Evolutionary conservation across 2,888 invertebrate genomes (phyloP).

Genomic region (Morpho achilles): DNA sequence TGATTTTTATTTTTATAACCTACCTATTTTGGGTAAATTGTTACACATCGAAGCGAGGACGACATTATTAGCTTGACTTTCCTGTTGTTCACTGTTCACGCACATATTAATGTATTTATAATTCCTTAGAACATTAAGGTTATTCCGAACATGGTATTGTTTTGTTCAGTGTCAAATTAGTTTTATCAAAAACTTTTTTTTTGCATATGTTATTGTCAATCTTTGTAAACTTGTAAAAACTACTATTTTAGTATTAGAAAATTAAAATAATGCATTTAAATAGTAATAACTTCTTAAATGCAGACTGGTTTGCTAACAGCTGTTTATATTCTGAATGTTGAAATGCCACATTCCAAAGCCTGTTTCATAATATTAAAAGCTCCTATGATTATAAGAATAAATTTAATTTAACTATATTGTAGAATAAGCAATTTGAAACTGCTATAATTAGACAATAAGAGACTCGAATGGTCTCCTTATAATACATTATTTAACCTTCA

Average conservation of each 20-base stretch:
- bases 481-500: no score
- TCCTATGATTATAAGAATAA: no score
- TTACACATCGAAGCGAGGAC: slow-evolving; percentile 45
- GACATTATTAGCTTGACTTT: slow-evolving; percentile 39
- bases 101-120: background rate
- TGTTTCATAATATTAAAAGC: no score
- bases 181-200: no score
- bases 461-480: no score
- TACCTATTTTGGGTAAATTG: slow-evolving; percentile 40
- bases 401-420: no score
- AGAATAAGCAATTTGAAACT: no score
- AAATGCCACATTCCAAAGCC: background rate
- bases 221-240: background rate
- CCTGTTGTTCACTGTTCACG: slow-evolving; percentile 15
- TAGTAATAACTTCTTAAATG: background rate
- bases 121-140: background rate
- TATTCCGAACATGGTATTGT: slow-evolving; percentile 3
- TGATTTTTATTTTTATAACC: slow-evolving; percentile 52
- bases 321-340: slow-evolving; percentile 12
- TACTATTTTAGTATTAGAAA: background rate
- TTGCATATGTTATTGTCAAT: no score
- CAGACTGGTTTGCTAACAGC: slow-evolving; percentile 13
- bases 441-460: no score
- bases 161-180: background rate
- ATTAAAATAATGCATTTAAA: background rate